phyloP scores from a whole-genome alignment of 2,113 vertebrate species.

The Pycnonotus jocosus region DNA sequence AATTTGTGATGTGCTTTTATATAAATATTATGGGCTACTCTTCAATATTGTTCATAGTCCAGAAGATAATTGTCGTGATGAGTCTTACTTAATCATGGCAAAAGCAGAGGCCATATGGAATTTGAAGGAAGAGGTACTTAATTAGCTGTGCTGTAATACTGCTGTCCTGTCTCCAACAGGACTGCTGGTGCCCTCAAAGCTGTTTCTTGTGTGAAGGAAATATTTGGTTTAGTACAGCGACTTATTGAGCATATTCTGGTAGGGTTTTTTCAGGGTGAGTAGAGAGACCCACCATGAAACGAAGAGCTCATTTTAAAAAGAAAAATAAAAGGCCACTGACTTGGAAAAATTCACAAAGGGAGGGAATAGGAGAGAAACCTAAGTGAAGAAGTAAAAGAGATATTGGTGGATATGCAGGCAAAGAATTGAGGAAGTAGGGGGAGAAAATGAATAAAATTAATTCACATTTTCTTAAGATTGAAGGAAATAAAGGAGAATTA shows the following conservation, averaged over 20 bases:
- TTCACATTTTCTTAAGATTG: background rate
- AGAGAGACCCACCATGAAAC: background rate
- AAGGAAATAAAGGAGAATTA: background rate
- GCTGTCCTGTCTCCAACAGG: background rate
- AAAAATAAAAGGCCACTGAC: background rate
- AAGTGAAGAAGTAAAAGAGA: background rate
- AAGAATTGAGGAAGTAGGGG: background rate
- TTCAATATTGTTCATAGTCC: slow-evolving; percentile 32
- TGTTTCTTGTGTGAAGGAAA: background rate
- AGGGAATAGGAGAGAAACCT: background rate
- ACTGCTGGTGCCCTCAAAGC: background rate
- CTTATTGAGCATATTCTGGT: background rate
- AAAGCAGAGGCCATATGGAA: background rate
- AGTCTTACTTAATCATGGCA: slow-evolving; percentile 33
- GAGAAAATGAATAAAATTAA: background rate
- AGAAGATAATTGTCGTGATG: background rate
- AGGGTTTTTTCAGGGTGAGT: fast-evolving
- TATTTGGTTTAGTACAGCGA: background rate
- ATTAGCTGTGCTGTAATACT: background rate
- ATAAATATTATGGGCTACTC: slow-evolving; percentile 40
- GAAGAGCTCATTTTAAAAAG: background rate
- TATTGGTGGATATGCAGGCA: background rate
- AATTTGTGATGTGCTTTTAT: slow-evolving; percentile 33
- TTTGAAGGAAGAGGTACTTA: slow-evolving; percentile 11
- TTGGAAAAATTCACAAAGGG: background rate